These are phyloP conservation scores for Theonella swinhoei DNA, from an alignment of 37 sponge, comb jelly and placozoan species.

Conservation along the genomic window DNA sequence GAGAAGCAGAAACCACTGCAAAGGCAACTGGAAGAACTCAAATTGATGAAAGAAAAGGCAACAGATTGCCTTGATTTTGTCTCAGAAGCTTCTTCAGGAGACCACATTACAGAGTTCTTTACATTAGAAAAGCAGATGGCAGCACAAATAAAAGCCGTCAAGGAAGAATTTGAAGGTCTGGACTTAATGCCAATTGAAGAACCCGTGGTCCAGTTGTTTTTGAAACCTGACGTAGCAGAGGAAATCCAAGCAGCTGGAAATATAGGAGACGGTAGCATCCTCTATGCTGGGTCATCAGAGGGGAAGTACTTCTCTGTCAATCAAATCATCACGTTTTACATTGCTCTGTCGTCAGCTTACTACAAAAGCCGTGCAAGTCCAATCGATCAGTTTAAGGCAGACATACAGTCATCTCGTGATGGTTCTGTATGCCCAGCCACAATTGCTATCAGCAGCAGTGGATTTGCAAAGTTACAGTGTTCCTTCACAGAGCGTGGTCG, in stretches of 20 bases:
- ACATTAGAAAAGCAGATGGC: conserved; percentile 42
- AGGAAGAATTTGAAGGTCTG: conserved; percentile 19
- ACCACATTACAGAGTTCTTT: conserved; percentile 54
- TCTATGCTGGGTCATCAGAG: conserved; percentile 22
- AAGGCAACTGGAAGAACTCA: conserved; percentile 18
- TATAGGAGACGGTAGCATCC: conserved; percentile 46
- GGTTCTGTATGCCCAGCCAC: conserved; percentile 54
- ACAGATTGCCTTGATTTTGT: conserved; percentile 49
- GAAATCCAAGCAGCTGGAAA: not conserved
- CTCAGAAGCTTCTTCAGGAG: not conserved
- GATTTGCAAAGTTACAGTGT: conserved; percentile 72
- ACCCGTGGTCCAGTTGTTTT: conserved; percentile 41
- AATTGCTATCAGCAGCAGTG: conserved; percentile 45
- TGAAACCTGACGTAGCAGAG: not conserved
- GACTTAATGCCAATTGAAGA: conserved; percentile 60
- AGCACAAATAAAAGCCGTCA: conserved; percentile 35
- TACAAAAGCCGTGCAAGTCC: conserved; percentile 55
- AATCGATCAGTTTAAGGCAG: conserved; percentile 42
- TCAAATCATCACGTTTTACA: conserved; percentile 54
- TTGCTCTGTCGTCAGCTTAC: conserved; percentile 60
- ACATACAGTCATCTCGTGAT: conserved; percentile 46
- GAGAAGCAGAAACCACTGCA: conserved; percentile 24
- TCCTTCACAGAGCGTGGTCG: conserved; percentile 62
- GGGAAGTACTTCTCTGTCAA: conserved; percentile 20
- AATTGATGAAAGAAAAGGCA: conserved; percentile 15